Conservation (phyloP, 2,113 vertebrate genomes). For the Microcebus ravelobensis region DNA sequence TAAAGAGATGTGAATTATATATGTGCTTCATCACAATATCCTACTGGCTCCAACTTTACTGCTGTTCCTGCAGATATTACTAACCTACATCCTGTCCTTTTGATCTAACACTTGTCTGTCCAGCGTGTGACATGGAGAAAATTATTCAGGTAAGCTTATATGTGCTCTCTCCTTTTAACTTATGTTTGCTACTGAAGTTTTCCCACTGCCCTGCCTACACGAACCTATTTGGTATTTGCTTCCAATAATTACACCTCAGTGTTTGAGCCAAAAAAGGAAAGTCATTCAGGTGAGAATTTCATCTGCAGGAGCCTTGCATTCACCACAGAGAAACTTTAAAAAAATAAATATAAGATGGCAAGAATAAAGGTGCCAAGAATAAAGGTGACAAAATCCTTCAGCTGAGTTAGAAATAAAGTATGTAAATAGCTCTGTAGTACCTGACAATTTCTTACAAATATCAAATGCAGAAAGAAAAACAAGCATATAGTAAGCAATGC, state of each 20-base stretch:
- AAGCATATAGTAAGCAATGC: background rate
- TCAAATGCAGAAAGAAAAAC: background rate
- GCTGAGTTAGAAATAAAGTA: constrained; percentile 51
- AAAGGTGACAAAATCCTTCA: constrained; percentile 38
- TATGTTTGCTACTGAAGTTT: background rate
- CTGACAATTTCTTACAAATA: constrained; percentile 14
- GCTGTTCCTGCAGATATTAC: background rate
- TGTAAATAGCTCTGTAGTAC: constrained; percentile 20
- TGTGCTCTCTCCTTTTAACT: background rate
- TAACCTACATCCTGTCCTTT: background rate
- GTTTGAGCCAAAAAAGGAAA: background rate
- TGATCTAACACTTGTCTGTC: background rate
- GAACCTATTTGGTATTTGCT: background rate
- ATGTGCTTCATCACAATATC: constrained; percentile 28
- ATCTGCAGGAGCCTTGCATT: background rate
- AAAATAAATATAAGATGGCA: background rate
- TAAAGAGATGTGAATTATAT: constrained; percentile 58
- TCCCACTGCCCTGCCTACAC: background rate
- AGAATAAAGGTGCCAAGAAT: background rate
- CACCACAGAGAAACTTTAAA: background rate
- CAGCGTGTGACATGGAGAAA: background rate
- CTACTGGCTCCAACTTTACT: constrained; percentile 18
- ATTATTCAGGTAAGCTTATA: background rate
- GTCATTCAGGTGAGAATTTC: background rate
- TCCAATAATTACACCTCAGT: background rate